Conservation (phyloP, 2,113 vertebrate species). For the Rhinolophus sinicus region DNA sequence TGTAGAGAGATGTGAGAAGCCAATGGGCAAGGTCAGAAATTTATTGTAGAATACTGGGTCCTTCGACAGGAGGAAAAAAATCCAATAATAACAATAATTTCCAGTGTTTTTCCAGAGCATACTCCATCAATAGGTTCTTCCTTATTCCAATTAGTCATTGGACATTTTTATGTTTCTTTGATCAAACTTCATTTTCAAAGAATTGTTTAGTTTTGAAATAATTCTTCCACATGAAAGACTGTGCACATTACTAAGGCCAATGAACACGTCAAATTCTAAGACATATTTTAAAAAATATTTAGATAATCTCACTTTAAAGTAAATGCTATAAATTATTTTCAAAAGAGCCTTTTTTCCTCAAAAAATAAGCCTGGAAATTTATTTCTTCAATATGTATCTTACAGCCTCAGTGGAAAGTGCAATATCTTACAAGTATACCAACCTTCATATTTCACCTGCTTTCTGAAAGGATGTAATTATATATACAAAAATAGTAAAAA, state of each 20-base stretch:
- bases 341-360: not conserved
- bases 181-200: conserved; percentile 37
- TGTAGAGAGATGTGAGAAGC: not conserved
- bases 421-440: not conserved
- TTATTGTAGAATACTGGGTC: not conserved
- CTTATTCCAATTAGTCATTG: not conserved
- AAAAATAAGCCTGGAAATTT: not conserved
- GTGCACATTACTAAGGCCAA: not conserved
- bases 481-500: not conserved
- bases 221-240: not conserved
- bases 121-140: not conserved
- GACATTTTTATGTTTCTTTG: not conserved
- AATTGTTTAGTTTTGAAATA: not conserved
- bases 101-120: not conserved
- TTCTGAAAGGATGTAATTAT: not conserved
- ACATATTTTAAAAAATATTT: not conserved
- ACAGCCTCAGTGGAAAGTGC: not conserved
- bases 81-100: not conserved
- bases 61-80: not conserved
- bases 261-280: not conserved
- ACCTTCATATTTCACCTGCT: not conserved
- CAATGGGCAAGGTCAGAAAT: not conserved
- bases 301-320: not conserved
- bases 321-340: not conserved
- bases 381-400: not conserved